These are phyloP conservation scores for Dryadula phaetusa DNA, from an alignment of 2,888 invertebrate species.

Conservation along the genomic window DNA sequence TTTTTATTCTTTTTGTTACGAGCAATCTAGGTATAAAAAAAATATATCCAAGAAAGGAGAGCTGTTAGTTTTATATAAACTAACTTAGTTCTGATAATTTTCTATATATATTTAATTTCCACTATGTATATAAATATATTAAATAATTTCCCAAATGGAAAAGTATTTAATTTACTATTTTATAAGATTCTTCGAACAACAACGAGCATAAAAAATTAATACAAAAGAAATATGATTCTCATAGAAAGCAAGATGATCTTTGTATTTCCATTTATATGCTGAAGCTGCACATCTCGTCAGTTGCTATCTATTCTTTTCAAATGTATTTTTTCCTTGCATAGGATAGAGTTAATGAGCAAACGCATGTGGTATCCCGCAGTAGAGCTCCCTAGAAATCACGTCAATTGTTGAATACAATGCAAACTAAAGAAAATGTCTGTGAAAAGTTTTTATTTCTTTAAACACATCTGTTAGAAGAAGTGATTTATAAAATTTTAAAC, in stretches of 20 bases:
- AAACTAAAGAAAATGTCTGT: not conserved
- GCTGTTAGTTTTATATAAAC: too few species aligned
- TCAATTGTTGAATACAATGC: constrained; percentile 18
- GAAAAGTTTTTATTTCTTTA: constrained; percentile 13
- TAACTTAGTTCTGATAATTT: too few species aligned
- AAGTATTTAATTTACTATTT: too few species aligned
- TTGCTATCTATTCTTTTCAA: constrained; percentile 17
- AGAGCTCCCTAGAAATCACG: constrained; percentile 17
- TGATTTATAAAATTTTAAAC: not conserved
- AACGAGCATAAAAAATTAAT: not conserved
- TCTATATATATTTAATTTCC: too few species aligned
- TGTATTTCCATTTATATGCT: constrained; percentile 14
- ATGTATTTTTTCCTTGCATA: constrained; percentile 6
- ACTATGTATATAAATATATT: too few species aligned
- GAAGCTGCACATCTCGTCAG: constrained; percentile 14
- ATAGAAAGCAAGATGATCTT: not conserved
- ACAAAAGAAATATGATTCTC: not conserved
- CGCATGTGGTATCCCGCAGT: constrained; percentile 17
- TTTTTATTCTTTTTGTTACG: not conserved
- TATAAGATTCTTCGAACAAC: too few species aligned
- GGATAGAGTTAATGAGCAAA: constrained; percentile 26
- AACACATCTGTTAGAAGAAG: not conserved
- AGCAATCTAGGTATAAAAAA: not conserved
- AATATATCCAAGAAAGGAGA: too few species aligned
- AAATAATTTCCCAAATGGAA: too few species aligned